Evolutionary conservation across 2,888 invertebrate genomes (phyloP).

Genomic region (Carterocephalus palaemon): DNA sequence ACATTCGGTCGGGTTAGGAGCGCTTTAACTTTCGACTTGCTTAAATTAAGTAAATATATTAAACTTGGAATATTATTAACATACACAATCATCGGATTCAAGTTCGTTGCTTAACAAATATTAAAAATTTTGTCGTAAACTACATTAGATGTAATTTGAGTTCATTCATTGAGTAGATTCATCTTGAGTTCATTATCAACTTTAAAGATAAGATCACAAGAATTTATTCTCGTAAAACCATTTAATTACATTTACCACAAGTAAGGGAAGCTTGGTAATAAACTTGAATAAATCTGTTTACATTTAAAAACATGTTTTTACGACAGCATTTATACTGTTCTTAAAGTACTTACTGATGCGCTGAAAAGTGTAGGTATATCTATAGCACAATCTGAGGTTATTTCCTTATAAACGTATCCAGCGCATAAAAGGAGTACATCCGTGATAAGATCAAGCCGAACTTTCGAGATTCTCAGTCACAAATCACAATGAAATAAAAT

Average conservation of each 20-base stretch:
- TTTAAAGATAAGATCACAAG: too few species aligned
- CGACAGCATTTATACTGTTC: slow-evolving; percentile 2
- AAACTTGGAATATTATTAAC: too few species aligned
- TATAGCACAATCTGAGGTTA: slow-evolving; percentile 27
- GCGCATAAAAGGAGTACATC: slow-evolving; percentile 3
- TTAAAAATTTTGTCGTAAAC: too few species aligned
- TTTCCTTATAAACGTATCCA: slow-evolving; percentile 26
- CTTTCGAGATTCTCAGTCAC: slow-evolving; percentile 6
- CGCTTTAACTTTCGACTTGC: too few species aligned
- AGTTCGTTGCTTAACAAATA: too few species aligned
- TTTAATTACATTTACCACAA: neutral
- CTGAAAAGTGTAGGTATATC: neutral
- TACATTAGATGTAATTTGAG: too few species aligned
- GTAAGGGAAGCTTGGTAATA: neutral
- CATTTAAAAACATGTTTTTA: slow-evolving; percentile 2
- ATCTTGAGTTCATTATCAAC: too few species aligned
- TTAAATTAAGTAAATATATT: too few species aligned
- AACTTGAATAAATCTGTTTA: slow-evolving; percentile 9
- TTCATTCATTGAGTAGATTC: too few species aligned
- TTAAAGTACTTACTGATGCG: slow-evolving; percentile 16
- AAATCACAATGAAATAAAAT: neutral
- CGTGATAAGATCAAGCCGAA: slow-evolving; percentile 2
- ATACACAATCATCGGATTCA: too few species aligned
- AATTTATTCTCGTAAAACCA: neutral
- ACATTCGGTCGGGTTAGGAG: too few species aligned